Conservation (phyloP, 2,888 invertebrate species). For the Chesias legatella region DNA sequence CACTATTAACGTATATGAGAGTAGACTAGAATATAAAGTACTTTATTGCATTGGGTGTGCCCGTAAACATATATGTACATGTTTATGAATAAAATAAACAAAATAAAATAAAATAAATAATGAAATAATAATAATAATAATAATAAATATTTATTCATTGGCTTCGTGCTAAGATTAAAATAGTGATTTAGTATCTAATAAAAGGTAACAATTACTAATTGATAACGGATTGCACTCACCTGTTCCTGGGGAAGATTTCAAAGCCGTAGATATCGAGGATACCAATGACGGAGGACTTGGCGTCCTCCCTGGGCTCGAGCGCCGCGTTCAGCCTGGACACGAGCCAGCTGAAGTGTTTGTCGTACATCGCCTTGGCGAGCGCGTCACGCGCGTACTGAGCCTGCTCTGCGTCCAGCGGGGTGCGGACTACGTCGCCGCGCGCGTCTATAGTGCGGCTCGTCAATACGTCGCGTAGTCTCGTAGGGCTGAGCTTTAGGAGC, state of each 20-base stretch:
- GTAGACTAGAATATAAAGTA: no score
- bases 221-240: constrained; percentile 63
- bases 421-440: constrained; percentile 89
- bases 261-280: constrained; percentile 97
- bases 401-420: constrained; percentile 89
- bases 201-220: no score
- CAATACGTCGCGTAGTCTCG: constrained; percentile 85
- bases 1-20: no score
- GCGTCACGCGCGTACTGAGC: constrained; percentile 94
- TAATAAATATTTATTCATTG: no score
- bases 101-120: no score
- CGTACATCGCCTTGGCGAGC: constrained; percentile 94
- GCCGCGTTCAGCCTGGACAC: constrained; percentile 90
- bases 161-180: no score
- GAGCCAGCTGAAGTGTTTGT: constrained; percentile 94
- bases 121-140: no score
- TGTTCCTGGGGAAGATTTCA: constrained; percentile 94
- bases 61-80: no score
- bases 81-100: no score
- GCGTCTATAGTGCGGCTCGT: constrained; percentile 94
- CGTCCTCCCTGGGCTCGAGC: constrained; percentile 81
- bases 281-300: constrained; percentile 87
- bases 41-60: no score
- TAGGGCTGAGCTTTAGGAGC: constrained; percentile 86
- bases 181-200: no score